Percentiles rank a stretch among this genome's conserved stretches.
These are phyloP conservation scores for Myotis yumanensis DNA, from an alignment of 2,113 vertebrate genomes.

Conservation along the genomic window DNA sequence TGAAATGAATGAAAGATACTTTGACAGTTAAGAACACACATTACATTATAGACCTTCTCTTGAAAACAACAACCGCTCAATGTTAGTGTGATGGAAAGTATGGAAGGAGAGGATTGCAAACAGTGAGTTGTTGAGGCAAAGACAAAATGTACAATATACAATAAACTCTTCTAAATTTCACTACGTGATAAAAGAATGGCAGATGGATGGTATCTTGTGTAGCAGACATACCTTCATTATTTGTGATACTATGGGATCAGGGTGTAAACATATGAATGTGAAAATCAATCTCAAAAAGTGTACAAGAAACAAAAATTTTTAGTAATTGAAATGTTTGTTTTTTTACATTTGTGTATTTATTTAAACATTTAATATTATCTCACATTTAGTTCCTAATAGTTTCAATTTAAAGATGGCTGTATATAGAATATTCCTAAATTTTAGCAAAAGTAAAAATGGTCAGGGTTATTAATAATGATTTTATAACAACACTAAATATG, in stretches of 20 bases:
- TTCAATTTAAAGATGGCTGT: not conserved
- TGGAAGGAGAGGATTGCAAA: not conserved
- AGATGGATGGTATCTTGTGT: not conserved
- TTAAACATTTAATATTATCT: not conserved
- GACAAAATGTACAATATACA: not conserved
- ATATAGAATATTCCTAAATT: not conserved
- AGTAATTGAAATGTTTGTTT: not conserved
- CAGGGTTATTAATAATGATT: not conserved
- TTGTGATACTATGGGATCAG: not conserved
- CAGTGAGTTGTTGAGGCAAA: not conserved
- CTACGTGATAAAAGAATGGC: rapidly evolving
- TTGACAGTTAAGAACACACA: not conserved
- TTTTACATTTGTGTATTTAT: not conserved
- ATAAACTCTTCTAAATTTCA: not conserved
- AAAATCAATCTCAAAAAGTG: not conserved
- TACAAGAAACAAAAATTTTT: not conserved
- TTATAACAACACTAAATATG: not conserved
- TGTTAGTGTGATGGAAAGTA: not conserved
- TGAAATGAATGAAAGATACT: not conserved
- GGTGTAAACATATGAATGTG: not conserved
- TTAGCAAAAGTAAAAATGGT: not conserved
- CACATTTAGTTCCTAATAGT: not conserved
- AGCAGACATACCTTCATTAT: not conserved
- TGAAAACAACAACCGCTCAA: not conserved
- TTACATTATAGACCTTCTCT: not conserved